Evolutionary conservation across 1,140 invertebrate species (phyloP), one percentile per base, ranked within the genome.

Genomic region (Drosophila hydei): DNA sequence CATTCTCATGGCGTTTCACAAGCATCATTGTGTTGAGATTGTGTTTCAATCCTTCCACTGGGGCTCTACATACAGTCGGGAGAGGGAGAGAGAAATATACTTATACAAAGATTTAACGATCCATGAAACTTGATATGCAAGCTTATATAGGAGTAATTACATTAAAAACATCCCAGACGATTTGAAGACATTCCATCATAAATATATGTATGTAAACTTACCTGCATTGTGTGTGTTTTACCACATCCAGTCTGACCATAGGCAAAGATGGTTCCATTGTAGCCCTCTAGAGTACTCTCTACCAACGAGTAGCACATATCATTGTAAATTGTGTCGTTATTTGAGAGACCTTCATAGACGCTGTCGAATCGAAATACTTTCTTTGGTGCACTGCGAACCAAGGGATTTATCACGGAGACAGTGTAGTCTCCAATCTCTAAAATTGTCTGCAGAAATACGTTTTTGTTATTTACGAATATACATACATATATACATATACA

Each of bases 221-320:
- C 97, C 78, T 96, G 95, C 96, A 97, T 97, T 8, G 96, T 96
- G 75, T 95, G 96, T 12, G 95, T 95, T 81, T 96, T 96, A 0
- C 96, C 96, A 83, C 96, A 97, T 1, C 96, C 96, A 0, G 97
- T 97, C 92, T 97, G 97, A 0, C 97, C 96, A 83, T 97, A 97
- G 0, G 96, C 96, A 87, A 97, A 97, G 12, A 97, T 96, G 0
- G 96, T 97, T 7, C 95, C 95, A 92, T 97, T 97, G 92, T 98
- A 97, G 11, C 97, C 97, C 78, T 97, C 96, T 14, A 97, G 90
- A 2, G 97, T 96, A 27, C 96, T 96, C 94, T 94, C 94, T 1
- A 99, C 96, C 40, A 99, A 87, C 0, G 96, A 95, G 63, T 96
- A 94, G 71, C 98, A 97, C 19, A 97, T 96, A 84, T 98, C 97